phyloP scores from a whole-genome alignment of 2,113 vertebrate species.

The Periophthalmus modestus region DNA sequence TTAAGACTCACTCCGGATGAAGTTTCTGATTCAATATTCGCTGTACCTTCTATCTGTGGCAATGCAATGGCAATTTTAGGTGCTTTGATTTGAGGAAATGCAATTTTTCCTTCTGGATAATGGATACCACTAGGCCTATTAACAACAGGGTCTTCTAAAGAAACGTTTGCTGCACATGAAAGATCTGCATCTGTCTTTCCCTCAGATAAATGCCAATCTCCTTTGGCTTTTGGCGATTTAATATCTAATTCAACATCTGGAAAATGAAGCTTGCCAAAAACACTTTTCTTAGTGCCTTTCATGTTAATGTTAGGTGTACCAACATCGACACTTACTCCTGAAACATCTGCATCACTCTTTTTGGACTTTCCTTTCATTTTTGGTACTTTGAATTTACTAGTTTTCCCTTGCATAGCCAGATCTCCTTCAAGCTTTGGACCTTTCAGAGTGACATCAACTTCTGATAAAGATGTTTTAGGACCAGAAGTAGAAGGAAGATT shows the following conservation, averaged over 20 bases:
- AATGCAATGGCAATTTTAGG: conserved; percentile 82
- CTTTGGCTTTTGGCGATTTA: conserved; percentile 83
- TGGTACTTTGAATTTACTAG: conserved; percentile 91
- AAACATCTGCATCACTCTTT: conserved; percentile 65
- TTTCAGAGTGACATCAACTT: neutral
- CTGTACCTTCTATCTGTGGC: conserved; percentile 69
- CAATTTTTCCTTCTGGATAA: conserved; percentile 69
- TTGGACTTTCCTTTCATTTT: conserved; percentile 86
- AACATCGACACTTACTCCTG: conserved; percentile 60
- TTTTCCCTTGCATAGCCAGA: conserved; percentile 81
- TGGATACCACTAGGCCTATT: conserved; percentile 48
- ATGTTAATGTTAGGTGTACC: conserved; percentile 59
- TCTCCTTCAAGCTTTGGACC: neutral
- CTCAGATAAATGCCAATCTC: conserved; percentile 66
- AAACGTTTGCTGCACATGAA: conserved; percentile 49
- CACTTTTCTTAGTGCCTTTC: conserved; percentile 82
- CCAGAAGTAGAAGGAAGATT: neutral
- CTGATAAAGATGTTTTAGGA: conserved; percentile 1
- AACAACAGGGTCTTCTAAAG: conserved; percentile 69
- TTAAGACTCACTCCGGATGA: conserved; percentile 45
- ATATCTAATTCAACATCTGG: conserved; percentile 94
- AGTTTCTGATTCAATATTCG: conserved; percentile 55
- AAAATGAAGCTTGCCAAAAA: conserved; percentile 90
- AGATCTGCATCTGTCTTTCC: conserved; percentile 73
- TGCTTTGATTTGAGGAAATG: conserved; percentile 82